Conservation (phyloP, 2,113 vertebrate species). For the Telmatochromis sp. region DNA sequence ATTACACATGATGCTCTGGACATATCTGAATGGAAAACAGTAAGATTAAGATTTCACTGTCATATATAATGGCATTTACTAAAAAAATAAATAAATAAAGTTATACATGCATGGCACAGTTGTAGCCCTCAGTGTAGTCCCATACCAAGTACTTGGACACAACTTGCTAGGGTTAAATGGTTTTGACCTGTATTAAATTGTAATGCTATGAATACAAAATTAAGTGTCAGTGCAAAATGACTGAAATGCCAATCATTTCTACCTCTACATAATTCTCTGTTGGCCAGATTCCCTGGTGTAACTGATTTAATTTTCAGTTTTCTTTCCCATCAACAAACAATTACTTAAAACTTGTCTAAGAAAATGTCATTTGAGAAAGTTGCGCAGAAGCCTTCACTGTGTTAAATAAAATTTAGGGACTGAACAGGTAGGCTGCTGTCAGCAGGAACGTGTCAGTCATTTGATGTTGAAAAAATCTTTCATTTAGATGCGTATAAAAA, state of each 20-base stretch:
- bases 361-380: not conserved
- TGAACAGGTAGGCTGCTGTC: not conserved
- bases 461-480: not conserved
- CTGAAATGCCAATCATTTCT: not conserved
- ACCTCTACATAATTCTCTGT: not conserved
- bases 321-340: not conserved
- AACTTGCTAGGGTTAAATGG: not conserved
- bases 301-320: not conserved
- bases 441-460: not conserved
- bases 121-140: not conserved
- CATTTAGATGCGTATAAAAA: not conserved
- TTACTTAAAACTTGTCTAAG: not conserved
- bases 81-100: not conserved
- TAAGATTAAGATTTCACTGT: not conserved
- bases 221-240: not conserved
- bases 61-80: not conserved
- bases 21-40: not conserved
- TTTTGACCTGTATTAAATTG: not conserved
- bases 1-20: not conserved
- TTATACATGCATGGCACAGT: not conserved
- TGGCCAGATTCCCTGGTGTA: not conserved
- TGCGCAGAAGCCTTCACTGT: not conserved
- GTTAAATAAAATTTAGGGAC: not conserved
- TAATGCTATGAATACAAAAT: not conserved
- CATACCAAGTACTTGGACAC: not conserved